Evolutionary conservation across 2,888 invertebrate species (phyloP), one percentile per base, ranked within the genome.

Genomic region (Macrophya annulata): DNA sequence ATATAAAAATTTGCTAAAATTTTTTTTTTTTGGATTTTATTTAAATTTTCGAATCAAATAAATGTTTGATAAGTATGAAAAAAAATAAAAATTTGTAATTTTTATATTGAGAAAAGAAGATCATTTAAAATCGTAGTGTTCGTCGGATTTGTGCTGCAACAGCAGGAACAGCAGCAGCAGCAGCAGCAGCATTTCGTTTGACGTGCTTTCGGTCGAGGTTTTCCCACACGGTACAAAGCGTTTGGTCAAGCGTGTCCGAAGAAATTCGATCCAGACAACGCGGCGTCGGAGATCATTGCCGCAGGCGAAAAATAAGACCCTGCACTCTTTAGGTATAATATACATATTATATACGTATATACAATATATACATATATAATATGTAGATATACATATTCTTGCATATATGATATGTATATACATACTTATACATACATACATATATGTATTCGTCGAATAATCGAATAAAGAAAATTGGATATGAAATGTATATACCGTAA

Each of bases 171-270:
- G 55, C 55, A 17, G 51, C 51, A 15, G 51, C 17, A 51, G 12
- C 51, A 51, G n/a, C 51, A 51, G n/a, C 55, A 55, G 17, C 55
- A n/a, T n/a, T 37, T 68, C 31, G 68, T 31, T 48, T 77, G 77
- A 25, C 51, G 76, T 48, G 45, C 48, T 77, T 77, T 77, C 51
- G 77, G 51, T 55, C 51, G 37, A 59, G 65, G 81, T 65, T 81
- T 81, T 81, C 81, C 81, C 81, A 81, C 81, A 81, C 43, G 81
- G 1, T 81, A 81, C 81, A 81, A 81, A 81, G 81, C 81, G 81
- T 25, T 43, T 81, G 81, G 81, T 81, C 81, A 65, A 81, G 81
- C 81, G 81, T 81, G 25, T 62, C 81, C 43, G 65, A 59, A 65
- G 65, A 59, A 37, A 81, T 81, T 81, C 81, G 81, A 62, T 81